Base-by-base conservation (phyloP, 2,113 vertebrate species). In the Antechinus stuartii region DNA sequence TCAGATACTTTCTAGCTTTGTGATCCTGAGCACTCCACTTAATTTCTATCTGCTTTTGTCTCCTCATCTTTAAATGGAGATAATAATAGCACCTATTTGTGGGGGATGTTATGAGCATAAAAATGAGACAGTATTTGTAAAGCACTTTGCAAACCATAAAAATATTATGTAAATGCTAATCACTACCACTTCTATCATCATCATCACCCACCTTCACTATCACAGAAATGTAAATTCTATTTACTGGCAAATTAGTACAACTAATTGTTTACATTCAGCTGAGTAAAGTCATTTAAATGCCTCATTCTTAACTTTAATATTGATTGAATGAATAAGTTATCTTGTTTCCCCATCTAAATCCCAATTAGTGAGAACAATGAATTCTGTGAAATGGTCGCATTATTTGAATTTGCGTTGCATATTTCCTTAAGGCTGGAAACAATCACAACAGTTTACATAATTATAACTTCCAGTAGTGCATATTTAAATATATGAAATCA, bases 221-320 rank as follows among this genome's bases (percentile, higher is more conserved):
- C 16, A 76, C 14, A 19, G 35, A 6, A 56, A 90, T 22, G 55
- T 0, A 95, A 8, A 50, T 95, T 95, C 96, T 92, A 57, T 90
- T 95, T 12, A 92, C 14, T 2, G 9, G 47, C 19, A 92, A 95
- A 94, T 96, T 16, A 93, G 91, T 23, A 54, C 68, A 91, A 94
- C 2, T 91, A 35, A 50, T 68, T 90, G 52, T 54, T 57, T 7
- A 94, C 2, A 56, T 0, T 76, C 94, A 89, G 46, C 10, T 90
- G 94, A 76, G 61, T 90, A 84, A 91, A 95, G 89, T 89, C 7
- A 16, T 89, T 54, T 52, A 94, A 49, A 50, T 61, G 8, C 54
- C 84, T 56, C 90, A 94, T 90, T 90, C 26, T 61, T 55, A 55
- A 53, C 11, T 91, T 0, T 91, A 91, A 24, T 61, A 94, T 68